Base-by-base conservation (phyloP, 37 sponge, comb jelly and placozoan species). In the Oscarella lobularis region DNA sequence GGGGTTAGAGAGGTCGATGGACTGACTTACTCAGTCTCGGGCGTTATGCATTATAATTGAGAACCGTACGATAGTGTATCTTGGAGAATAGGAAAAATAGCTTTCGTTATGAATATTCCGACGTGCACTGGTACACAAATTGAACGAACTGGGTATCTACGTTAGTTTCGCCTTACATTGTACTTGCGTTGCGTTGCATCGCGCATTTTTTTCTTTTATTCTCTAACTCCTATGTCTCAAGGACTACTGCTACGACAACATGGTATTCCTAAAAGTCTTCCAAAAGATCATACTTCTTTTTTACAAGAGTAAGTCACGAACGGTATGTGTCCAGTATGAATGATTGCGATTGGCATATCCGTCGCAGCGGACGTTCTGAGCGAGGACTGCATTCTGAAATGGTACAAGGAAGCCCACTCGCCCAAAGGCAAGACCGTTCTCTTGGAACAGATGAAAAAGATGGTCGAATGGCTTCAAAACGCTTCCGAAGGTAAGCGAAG, bases 381-480 rank as follows among this genome's bases (percentile, higher is more conserved):
- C 4, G 98, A 96, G 68, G 86, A 93, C 29, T 89, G 92, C 0
- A 90, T 96, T 40, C 41, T 92, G 27, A 89, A 96, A 60, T 96
- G 98, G 98, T 93, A 85, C 70, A 80, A 87, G 0, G 88, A 85
- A 3, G 83, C 83, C 9, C 94, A 87, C 73, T 38, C 76, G 2
- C 41, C 78, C 20, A 90, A 93, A 37, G 94, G 94, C 29, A 93
- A 96, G 79, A 85, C 75, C 38, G 88, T 81, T 38, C 92, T 96
- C 71, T 75, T 90, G 38, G 77, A 55, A 1, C 90, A 93, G 79
- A 90, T 93, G 91, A 85, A 93, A 77, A 41, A 73, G 14, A 90
- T 96, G 88, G 88, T 96, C 2, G 84, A 89, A n/a, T 96, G 98
- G 98, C 76, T 96, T 2, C 66, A 80, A 41, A 96, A 85, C 35